These are phyloP conservation scores for Cheilosia pagana DNA, from an alignment of 2,888 invertebrate genomes.

Conservation along the genomic window DNA sequence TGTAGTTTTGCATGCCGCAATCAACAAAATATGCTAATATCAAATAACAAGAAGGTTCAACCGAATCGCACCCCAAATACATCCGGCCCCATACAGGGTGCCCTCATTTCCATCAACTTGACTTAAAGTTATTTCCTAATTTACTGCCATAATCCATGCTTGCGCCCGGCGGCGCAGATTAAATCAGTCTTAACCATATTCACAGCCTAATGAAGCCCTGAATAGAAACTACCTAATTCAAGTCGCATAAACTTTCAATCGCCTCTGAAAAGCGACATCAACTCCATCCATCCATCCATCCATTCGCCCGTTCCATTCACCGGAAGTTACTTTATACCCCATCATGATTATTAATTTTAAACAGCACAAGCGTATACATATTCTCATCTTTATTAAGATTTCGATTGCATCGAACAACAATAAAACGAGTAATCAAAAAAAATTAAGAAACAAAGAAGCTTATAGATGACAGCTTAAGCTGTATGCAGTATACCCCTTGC, in stretches of 20 bases:
- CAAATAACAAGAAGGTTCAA: too few species aligned
- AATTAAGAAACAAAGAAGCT: conserved; percentile 38
- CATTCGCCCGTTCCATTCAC: neutral
- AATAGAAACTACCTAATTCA: conserved; percentile 8
- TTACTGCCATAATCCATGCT: conserved; percentile 1
- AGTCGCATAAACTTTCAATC: conserved; percentile 6
- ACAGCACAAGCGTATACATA: neutral
- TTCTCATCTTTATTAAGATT: conserved; percentile 35
- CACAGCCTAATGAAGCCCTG: conserved; percentile 12
- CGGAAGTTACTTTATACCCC: conserved; percentile 32
- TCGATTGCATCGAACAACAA: conserved; percentile 49
- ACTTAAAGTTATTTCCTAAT: neutral
- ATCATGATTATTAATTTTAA: conserved; percentile 39
- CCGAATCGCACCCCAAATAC: neutral
- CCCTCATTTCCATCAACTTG: neutral
- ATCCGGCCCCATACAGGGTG: neutral
- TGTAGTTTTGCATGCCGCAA: too few species aligned
- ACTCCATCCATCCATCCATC: neutral
- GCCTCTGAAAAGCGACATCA: neutral
- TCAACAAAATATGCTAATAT: too few species aligned
- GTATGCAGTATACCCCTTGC: too few species aligned
- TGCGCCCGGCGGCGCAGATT: conserved; percentile 1
- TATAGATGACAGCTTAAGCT: conserved; percentile 17
- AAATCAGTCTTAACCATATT: neutral
- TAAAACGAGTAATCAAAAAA: conserved; percentile 20